Evolutionary conservation across 2,797 vertebrate species (phyloP).

Genomic region (Lithobates sylvaticus): DNA sequence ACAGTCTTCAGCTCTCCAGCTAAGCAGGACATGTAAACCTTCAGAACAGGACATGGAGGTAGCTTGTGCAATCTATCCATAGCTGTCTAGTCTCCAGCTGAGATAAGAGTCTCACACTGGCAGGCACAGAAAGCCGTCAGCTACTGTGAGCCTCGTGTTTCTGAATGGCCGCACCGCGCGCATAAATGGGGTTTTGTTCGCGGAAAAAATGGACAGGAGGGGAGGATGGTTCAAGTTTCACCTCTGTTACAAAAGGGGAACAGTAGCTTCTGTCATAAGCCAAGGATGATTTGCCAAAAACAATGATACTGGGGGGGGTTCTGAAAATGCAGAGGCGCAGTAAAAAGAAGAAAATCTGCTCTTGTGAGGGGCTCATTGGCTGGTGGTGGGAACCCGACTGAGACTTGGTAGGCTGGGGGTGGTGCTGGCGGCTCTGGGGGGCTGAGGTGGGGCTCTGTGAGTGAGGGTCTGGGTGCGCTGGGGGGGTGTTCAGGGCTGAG

Average conservation of each 20-base stretch:
- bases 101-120: constrained; percentile 30
- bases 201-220: constrained; percentile 41
- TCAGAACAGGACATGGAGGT: neutral
- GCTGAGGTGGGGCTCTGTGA: no score
- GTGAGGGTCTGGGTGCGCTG: no score
- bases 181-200: constrained; percentile 62
- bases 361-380: no score
- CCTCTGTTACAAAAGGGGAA: constrained; percentile 60
- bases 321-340: no score
- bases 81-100: constrained; percentile 16
- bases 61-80: neutral
- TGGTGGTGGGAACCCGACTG: no score
- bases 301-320: no score
- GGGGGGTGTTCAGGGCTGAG: no score
- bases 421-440: no score
- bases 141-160: neutral
- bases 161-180: constrained; percentile 12
- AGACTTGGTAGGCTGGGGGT: no score
- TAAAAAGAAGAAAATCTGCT: no score
- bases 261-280: constrained; percentile 54
- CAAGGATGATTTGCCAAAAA: constrained; percentile 68
- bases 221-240: constrained; percentile 60
- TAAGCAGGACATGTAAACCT: constrained; percentile 22
- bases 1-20: neutral
- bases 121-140: neutral